Base-by-base conservation (phyloP, 2,888 invertebrate species). In the Trissonchulus latispiculum region DNA sequence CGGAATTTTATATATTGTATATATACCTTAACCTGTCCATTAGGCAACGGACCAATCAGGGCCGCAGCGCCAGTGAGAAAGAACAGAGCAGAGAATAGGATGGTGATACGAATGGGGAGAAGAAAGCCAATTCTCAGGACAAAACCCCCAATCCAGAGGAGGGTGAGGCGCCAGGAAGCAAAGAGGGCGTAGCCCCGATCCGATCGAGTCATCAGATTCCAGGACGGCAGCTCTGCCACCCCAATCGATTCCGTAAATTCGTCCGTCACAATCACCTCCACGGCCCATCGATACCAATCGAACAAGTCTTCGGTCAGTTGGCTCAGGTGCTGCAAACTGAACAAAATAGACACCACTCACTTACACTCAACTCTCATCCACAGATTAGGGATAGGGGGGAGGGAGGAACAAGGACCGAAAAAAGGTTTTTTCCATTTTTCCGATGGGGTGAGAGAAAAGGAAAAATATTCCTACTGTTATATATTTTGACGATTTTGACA, bases 181-280 rank as follows among this genome's bases (percentile, higher is more conserved):
- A 82, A 80, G 76, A 81, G 82, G 62, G 82, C 82, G 73, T 83
- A 80, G 37, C 80, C 80, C 62, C 76, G 79, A 73, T 83, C 83
- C n/a, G 83, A 83, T 75, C 84, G 78, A n/a, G 84, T 83, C 35
- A 84, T 75, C 64, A 84, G 78, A 77, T 84, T 84, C 84, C 84
- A 84, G n/a, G 81, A 81, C 70, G 79, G 75, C 31, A 83, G 76
- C 75, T 84, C 84, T 79, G 79, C 83, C 73, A 83, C 82, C 73
- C 81, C 79, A 78, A 84, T 83, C 67, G 83, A 76, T 72, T 83
- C 80, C 1, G 84, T 84, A 0, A 84, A 83, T 75, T 82, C 81
- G 78, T 84, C 83, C 77, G 83, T 83, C 68, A 83, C 81, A 36
- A 84, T 82, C 28, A 82, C 78, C 83, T 83, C 61, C 73, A 73